phyloP scores from a whole-genome alignment of 1,140 invertebrate genomes.

The Drosophila melanogaster region DNA sequence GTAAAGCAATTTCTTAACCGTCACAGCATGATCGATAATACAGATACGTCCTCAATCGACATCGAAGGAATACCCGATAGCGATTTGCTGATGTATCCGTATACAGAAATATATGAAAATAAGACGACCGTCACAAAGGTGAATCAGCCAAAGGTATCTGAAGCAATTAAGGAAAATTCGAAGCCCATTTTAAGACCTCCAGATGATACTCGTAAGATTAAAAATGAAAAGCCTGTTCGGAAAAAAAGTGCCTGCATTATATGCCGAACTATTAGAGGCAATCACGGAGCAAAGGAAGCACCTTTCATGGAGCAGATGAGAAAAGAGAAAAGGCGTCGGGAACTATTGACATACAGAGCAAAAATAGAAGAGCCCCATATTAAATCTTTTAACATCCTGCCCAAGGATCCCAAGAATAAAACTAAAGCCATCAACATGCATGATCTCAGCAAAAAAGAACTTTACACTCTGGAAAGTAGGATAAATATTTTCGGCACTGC shows the following conservation, averaged over 20 bases:
- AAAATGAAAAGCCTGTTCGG: neutral
- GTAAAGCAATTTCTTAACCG: neutral
- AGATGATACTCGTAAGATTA: too few relatives aligned
- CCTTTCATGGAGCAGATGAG: slow-evolving; percentile 45
- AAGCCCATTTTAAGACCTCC: neutral
- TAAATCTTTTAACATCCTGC: neutral
- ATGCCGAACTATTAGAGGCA: slow-evolving; percentile 20
- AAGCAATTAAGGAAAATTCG: neutral
- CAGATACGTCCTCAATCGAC: neutral
- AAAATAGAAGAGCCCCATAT: neutral
- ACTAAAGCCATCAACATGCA: too few relatives aligned
- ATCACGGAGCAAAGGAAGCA: slow-evolving; percentile 6
- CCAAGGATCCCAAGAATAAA: neutral
- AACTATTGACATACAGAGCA: slow-evolving; percentile 44
- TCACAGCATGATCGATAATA: too few relatives aligned
- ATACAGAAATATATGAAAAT: slow-evolving; percentile 3
- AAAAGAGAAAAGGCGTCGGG: slow-evolving; percentile 31
- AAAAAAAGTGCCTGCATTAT: slow-evolving; percentile 20
- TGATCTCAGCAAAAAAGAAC: slow-evolving; percentile 1
- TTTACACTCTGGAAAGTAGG: slow-evolving; percentile 9
- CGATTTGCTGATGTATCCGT: slow-evolving; percentile 14
- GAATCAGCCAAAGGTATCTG: neutral
- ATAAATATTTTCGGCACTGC: neutral
- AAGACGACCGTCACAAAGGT: neutral
- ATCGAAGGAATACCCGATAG: neutral